Evolutionary conservation across 2,888 invertebrate species (phyloP), one percentile per base, ranked within the genome.

Genomic region (Elmis aenea): DNA sequence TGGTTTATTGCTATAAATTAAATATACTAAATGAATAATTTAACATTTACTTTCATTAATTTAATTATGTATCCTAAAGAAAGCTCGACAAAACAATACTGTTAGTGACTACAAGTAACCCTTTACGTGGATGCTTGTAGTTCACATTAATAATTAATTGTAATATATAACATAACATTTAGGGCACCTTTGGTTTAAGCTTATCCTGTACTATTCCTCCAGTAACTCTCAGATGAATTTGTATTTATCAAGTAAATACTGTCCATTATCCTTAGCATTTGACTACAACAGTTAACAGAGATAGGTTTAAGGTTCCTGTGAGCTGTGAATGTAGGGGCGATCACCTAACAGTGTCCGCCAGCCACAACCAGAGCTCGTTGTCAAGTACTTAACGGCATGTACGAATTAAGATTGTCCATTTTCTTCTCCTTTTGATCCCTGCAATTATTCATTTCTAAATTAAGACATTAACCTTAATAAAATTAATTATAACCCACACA

Each of bases 361-460:
- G 65, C 59, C 57, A 65, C 59, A 51, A 66, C 58, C 63, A 75
- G 68, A 62, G 74, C 73, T 71, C 75, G 74, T 74, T 78, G 76
- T 79, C 77, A 77, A 75, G 78, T 77, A 72, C 78, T 81, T 69
- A 81, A 76, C 64, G 73, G 75, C 72, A 83, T 76, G 74, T 77
- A 83, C 70, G 82, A 81, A 71, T 76, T 85, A 84, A 83, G 83
- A 81, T 77, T 84, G 83, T 82, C 84, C 82, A 80, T 78, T 79
- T 84, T 85, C 84, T 83, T 85, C 83, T 83, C 84, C 82, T 82
- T 83, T 81, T 81, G 83, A 78, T 81, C 83, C 83, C 85, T 83
- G 52, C 43, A 45, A 42, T 38, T 38, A 43, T 37, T 39, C 38
- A 39, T 35, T 39, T 35, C 34, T 41, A 33, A 42, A 42, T 39